Evolutionary conservation across 2,888 invertebrate genomes (phyloP), one percentile per base, ranked within the genome.

Genomic region (Eupsilia transversa): DNA sequence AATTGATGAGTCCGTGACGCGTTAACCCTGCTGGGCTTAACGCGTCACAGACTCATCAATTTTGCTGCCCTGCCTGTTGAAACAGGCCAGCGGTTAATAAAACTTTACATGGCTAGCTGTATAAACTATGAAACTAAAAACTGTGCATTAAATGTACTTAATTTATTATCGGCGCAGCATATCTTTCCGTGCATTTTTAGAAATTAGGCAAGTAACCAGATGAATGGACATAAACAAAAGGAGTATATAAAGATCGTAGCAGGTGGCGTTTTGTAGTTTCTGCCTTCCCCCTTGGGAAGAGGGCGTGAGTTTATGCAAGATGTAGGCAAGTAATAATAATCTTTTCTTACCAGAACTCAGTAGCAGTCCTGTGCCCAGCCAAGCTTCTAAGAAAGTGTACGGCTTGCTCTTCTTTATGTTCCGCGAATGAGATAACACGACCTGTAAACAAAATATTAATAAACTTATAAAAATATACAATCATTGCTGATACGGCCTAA

Each of bases 341-440:
- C 0, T 10, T 4, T 3, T 52, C 81, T 78, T 72, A 94, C 95
- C 95, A 75, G 92, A 88, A 79, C 96, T 97, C 0, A 95, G 90
- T 5, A 97, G 86, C 1, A 97, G 88, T 0, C 97, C 97, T 2
- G 95, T 94, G 0, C 97, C 97, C 0, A 97, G 92, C 94, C 97
- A 97, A 0, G 96, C 94, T 52, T 93, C 90, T 1, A 97, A 72
- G 57, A 97, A 94, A 0, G 87, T 86, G 84, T 97, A 97, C 0
- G 96, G 90, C 1, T 87, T 86, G 60, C 96, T 95, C 89, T 97
- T 97, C 17, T 94, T 94, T 57, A 97, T 95, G 66, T 97, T 95
- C 43, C 93, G 94, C 3, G 96, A 94, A 79, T 96, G 97, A 20
- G 96, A 96, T 23, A 97, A 87, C 2, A 97, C 86, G 71, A 96